These are phyloP conservation scores for Podargus strigoides DNA, from an alignment of 2,797 vertebrate genomes.

Conservation along the genomic window DNA sequence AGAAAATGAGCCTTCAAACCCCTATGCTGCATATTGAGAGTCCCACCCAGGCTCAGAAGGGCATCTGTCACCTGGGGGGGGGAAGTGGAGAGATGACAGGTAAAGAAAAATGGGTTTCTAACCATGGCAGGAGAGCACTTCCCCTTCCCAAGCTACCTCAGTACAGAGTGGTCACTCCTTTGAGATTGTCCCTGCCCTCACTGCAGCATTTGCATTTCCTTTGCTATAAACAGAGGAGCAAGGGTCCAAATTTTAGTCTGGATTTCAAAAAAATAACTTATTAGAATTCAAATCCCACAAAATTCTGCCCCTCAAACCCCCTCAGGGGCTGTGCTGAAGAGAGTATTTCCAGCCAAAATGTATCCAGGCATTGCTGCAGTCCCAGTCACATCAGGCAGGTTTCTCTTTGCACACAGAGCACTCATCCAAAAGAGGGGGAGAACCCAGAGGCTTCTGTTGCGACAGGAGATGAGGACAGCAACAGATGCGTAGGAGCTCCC, in stretches of 20 bases:
- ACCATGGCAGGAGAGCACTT: background rate
- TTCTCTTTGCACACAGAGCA: background rate
- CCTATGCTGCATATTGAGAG: background rate
- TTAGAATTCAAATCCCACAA: background rate
- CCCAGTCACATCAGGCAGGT: background rate
- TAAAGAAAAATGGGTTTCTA: background rate
- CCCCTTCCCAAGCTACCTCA: constrained; percentile 33
- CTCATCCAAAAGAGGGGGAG: background rate
- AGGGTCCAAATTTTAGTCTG: background rate
- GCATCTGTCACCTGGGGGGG: background rate
- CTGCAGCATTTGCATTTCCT: background rate
- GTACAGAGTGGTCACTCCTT: background rate
- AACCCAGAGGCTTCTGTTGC: background rate
- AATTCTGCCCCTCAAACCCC: background rate
- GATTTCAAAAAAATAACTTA: background rate
- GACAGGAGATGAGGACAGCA: background rate
- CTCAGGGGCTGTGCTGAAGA: background rate
- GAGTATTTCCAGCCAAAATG: background rate
- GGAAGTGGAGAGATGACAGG: background rate
- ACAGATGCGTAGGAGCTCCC: background rate
- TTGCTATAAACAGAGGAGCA: constrained; percentile 6
- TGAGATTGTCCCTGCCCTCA: background rate
- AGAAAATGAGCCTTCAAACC: background rate
- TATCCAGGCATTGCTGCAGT: background rate
- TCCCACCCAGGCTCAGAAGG: background rate